These are phyloP conservation scores for Chaetops frenatus DNA, from an alignment of 2,113 vertebrate genomes.

Conservation along the genomic window DNA sequence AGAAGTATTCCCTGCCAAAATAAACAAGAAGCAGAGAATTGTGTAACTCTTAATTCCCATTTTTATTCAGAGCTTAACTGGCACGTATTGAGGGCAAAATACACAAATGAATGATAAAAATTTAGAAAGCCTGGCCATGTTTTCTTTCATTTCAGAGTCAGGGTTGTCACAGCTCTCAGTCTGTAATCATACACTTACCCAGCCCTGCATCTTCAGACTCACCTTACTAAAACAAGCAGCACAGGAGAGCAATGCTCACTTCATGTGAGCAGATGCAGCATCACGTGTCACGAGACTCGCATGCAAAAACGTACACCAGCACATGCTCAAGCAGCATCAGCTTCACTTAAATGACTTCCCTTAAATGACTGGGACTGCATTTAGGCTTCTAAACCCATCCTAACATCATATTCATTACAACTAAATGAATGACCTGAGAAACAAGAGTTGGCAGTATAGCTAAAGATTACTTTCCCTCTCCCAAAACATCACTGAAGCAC, in stretches of 20 bases:
- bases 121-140: neutral
- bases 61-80: constrained; percentile 29
- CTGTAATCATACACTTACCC: neutral
- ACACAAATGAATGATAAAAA: neutral
- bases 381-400: neutral
- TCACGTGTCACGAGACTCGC: neutral
- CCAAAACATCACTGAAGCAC: neutral
- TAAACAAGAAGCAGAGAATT: neutral
- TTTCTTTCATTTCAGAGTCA: neutral
- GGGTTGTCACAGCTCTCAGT: neutral
- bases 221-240: neutral
- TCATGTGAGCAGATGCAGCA: neutral
- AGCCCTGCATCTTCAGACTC: neutral
- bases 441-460: neutral
- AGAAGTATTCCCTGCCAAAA: constrained; percentile 5
- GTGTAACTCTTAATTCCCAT: neutral
- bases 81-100: neutral
- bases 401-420: neutral
- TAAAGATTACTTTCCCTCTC: neutral
- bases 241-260: neutral
- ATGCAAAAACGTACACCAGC: neutral
- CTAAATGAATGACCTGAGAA: neutral
- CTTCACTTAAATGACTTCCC: neutral
- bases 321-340: neutral
- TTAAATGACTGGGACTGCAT: neutral